Base-by-base conservation (phyloP, 2,113 vertebrate species). In the Periophthalmus modestus region DNA sequence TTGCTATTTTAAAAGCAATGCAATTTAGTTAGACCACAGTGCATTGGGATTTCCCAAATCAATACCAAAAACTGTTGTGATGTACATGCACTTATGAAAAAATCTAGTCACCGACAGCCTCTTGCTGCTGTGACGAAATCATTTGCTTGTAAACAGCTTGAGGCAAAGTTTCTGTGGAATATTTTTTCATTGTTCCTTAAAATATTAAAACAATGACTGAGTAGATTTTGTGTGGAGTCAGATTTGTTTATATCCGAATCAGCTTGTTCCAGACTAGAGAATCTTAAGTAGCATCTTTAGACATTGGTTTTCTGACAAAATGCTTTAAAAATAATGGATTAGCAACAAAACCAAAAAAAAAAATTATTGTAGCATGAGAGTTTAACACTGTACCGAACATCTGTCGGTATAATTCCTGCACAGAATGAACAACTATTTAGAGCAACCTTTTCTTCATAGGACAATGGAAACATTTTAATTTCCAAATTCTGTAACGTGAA, bases 11-110 rank as follows among this genome's bases (percentile, higher is more conserved):
- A 68, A 71, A 34, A 68, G 72, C 74, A 82, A 85, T 81, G 82
- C 85, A 81, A 83, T 77, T 39, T 54, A 23, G 15, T 36, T 70
- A 24, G 77, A 57, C 71, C 69, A 54, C 69, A 12, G 72, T 61
- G 72, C 52, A 13, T 65, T 65, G 62, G 62, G 58, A 23, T 82
- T 74, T 63, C 62, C 62, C 36, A 39, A 81, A 71, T 70, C 77
- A 80, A 57, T 77, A 88, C 73, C 81, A 78, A 82, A 75, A 81
- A 55, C 55, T 82, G 67, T 78, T 73, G 47, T 79, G 52, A 71
- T 24, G 54, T 68, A 59, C 63, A 73, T 76, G 81, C 72, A 75
- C 78, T 46, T 71, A 43, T 43, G 11, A 43, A 43, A 43, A 43
- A 43, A 55, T 58, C 81, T 67, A 9, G 43, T 78, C 15, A 75